Evolutionary conservation across 2,797 vertebrate species (phyloP).

Genomic region (Craterocephalus amniculus): DNA sequence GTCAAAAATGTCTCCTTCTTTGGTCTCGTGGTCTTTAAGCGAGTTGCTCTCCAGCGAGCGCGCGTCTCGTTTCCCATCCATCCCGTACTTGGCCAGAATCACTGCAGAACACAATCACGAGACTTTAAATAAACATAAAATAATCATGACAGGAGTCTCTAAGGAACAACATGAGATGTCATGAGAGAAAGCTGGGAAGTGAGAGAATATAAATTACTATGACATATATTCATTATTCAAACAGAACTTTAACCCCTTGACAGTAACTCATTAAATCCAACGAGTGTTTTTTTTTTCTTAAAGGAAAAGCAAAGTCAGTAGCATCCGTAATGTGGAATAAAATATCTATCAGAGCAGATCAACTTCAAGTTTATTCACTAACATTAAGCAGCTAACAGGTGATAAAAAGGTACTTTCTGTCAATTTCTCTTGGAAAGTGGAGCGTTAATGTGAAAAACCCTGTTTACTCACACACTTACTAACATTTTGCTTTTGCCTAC

Average conservation of each 20-base stretch:
- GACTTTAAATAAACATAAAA: constrained; percentile 11
- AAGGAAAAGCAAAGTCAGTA: constrained; percentile 8
- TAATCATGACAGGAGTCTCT: neutral
- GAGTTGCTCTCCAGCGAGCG: constrained; percentile 85
- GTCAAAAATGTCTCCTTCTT: constrained; percentile 86
- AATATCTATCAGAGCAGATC: neutral
- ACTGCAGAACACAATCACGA: constrained; percentile 77
- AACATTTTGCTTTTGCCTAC: no score
- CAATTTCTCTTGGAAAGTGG: neutral
- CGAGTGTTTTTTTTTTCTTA: neutral
- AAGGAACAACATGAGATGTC: constrained; percentile 9
- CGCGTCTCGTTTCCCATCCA: constrained; percentile 92
- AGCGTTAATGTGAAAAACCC: no score
- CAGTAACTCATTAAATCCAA: constrained; percentile 29
- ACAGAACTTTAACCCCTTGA: constrained; percentile 3
- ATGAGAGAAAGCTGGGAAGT: neutral
- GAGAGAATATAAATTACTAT: constrained; percentile 8
- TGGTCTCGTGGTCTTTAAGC: constrained; percentile 83
- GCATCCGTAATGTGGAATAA: constrained; percentile 4
- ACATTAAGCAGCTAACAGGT: neutral
- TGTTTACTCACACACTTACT: no score
- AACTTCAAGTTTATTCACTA: neutral
- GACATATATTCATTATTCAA: constrained; percentile 30
- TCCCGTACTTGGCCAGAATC: constrained; percentile 93
- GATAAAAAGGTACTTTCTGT: neutral